Evolutionary conservation across 2,113 vertebrate species (phyloP).

Genomic region (Macroglossus sobrinus): DNA sequence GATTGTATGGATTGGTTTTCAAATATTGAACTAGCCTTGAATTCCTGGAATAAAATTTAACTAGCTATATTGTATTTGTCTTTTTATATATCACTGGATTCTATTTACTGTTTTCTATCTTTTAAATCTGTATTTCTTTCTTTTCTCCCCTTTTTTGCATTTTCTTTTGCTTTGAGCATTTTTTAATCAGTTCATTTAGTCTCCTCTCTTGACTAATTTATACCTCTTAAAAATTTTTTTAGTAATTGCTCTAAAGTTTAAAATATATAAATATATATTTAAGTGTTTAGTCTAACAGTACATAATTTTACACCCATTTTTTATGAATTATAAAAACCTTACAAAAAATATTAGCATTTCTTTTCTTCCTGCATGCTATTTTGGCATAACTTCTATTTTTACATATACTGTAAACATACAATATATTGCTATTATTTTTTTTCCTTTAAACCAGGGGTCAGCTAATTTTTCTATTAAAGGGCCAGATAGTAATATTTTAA

Average conservation of each 20-base stretch:
- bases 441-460: not conserved
- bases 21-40: not conserved
- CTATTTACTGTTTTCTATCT: not conserved
- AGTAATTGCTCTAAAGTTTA: not conserved
- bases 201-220: not conserved
- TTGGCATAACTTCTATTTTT: too few relatives aligned
- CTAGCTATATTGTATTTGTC: not conserved
- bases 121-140: not conserved
- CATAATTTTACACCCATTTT: not conserved
- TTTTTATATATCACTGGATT: too few relatives aligned
- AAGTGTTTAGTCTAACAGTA: too few relatives aligned
- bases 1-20: not conserved
- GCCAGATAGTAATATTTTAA: not conserved
- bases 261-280: not conserved
- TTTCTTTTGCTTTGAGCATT: not conserved
- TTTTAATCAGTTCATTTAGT: not conserved
- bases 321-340: fast-evolving
- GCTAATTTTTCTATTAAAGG: not conserved
- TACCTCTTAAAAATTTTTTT: not conserved
- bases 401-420: too few relatives aligned
- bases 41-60: not conserved
- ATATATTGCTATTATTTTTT: not conserved
- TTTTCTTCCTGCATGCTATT: not conserved
- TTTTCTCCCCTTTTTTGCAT: not conserved
- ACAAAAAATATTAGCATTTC: fast-evolving